These are phyloP conservation scores for Heliangelus exortis DNA, from an alignment of 2,797 vertebrate species.

Conservation along the genomic window DNA sequence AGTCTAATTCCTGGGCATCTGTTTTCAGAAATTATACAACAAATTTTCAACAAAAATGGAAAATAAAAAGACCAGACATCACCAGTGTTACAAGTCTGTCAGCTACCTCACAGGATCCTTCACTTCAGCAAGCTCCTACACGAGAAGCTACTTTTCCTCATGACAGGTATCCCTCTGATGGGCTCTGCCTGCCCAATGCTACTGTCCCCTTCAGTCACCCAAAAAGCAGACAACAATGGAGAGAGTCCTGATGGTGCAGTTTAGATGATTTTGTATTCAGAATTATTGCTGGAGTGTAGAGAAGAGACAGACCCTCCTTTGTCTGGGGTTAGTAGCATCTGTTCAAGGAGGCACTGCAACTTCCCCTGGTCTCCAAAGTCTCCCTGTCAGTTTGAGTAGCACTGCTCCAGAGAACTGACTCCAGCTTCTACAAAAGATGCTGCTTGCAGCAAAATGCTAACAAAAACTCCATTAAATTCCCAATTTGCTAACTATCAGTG, in stretches of 20 bases:
- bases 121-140: neutral
- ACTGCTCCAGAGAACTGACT: neutral
- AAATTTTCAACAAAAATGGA: neutral
- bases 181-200: rapidly evolving
- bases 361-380: neutral
- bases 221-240: neutral
- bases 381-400: neutral
- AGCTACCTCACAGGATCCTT: neutral
- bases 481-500: constrained; percentile 17
- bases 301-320: neutral
- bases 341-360: neutral
- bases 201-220: neutral
- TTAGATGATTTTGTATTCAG: neutral
- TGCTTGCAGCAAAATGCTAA: neutral
- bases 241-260: neutral
- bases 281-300: neutral
- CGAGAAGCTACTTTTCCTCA: neutral
- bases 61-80: neutral
- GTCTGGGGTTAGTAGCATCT: neutral
- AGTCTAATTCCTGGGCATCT: neutral
- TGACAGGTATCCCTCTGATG: rapidly evolving
- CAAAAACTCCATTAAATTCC: constrained; percentile 29
- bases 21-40: neutral
- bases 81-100: neutral
- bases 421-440: neutral